phyloP scores from a whole-genome alignment of 2,797 vertebrate species.

The Strix occidentalis region DNA sequence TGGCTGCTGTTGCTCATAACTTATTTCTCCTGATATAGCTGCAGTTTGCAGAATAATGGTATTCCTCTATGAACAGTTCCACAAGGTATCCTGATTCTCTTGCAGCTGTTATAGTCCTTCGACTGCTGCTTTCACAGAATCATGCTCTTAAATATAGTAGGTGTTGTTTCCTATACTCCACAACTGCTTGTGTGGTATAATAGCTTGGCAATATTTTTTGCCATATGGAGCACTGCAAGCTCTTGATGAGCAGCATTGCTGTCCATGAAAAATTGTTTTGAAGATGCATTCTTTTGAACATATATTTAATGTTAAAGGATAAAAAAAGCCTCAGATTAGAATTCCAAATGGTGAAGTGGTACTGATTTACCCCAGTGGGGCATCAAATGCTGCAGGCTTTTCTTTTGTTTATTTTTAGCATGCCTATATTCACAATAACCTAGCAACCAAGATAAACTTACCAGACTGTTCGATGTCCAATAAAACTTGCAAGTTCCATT shows the following conservation, averaged over 20 bases:
- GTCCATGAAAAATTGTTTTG: background rate
- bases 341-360: background rate
- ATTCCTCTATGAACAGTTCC: background rate
- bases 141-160: background rate
- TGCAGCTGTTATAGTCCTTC: background rate
- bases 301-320: background rate
- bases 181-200: background rate
- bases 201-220: background rate
- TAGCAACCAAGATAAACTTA: background rate
- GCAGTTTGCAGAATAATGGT: background rate
- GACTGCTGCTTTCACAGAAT: background rate
- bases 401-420: background rate
- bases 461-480: background rate
- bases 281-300: background rate
- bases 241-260: background rate
- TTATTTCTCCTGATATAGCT: background rate
- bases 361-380: background rate
- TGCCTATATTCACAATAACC: background rate
- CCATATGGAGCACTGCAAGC: background rate
- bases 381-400: background rate
- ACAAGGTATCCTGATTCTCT: background rate
- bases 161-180: background rate
- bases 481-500: background rate
- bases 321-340: background rate
- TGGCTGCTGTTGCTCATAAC: background rate